A percentile compares a stretch with the other conserved stretches of the same genome.
Evolutionary conservation across 2,888 invertebrate genomes (phyloP).

Genomic region (Acronicta leporina): DNA sequence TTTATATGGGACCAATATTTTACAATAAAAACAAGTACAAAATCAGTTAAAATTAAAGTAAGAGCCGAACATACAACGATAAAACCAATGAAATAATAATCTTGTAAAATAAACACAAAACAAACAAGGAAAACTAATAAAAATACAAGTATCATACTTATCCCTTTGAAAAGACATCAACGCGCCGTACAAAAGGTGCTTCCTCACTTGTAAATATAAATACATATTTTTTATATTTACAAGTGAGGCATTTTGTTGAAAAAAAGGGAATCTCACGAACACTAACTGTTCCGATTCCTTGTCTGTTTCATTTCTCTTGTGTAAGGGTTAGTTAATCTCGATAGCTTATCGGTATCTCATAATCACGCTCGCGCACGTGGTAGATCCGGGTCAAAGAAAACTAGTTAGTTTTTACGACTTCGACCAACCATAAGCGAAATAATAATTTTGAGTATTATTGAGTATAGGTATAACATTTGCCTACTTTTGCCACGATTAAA

Average conservation of each 20-base stretch:
- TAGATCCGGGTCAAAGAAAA: conserved; percentile 84
- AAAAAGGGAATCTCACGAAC: too few species aligned
- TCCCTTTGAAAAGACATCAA: conserved; percentile 79
- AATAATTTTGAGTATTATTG: conserved; percentile 49
- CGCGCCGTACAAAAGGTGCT: conserved; percentile 62
- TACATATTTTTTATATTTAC: neutral
- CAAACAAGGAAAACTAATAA: neutral
- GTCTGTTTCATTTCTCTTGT: conserved; percentile 10
- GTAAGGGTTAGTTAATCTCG: conserved; percentile 24
- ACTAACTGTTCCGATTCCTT: conserved; percentile 5
- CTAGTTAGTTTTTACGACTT: conserved; percentile 71
- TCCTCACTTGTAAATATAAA: neutral
- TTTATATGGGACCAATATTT: too few species aligned
- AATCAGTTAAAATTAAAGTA: too few species aligned
- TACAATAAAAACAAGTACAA: too few species aligned
- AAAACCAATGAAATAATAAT: neutral
- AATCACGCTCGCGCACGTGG: conserved; percentile 66
- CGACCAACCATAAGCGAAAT: conserved; percentile 57
- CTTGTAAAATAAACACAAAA: neutral
- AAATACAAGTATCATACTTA: conserved; percentile 1
- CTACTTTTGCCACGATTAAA: conserved; percentile 51
- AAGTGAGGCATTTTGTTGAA: too few species aligned
- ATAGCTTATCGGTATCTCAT: conserved; percentile 32
- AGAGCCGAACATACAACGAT: too few species aligned
- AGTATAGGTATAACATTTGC: conserved; percentile 46